Conservation (phyloP, 2,113 vertebrate species). For the Merops nubicus region DNA sequence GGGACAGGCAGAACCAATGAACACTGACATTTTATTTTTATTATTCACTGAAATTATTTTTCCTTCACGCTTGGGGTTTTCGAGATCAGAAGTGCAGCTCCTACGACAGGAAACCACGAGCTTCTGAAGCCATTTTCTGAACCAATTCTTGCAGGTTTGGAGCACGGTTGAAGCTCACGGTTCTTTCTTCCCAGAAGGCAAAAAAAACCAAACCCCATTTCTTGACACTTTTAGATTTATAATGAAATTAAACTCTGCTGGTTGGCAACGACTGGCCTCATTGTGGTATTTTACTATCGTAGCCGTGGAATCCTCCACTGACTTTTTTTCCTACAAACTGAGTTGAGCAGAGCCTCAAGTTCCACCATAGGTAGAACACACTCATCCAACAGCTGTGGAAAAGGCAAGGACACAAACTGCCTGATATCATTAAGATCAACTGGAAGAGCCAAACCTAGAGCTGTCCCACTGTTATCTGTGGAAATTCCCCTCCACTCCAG, state of each 20-base stretch:
- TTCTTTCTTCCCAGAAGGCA: neutral
- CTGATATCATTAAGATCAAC: neutral
- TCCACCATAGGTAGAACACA: neutral
- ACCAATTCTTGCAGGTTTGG: neutral
- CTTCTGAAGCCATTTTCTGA: neutral
- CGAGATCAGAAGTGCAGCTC: neutral
- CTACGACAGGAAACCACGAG: neutral
- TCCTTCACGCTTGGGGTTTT: neutral
- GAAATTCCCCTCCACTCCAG: constrained; percentile 17
- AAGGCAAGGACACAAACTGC: neutral
- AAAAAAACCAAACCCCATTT: fast-evolving
- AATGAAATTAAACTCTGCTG: neutral
- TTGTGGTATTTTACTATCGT: neutral
- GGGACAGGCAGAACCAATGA: neutral
- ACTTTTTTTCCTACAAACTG: neutral
- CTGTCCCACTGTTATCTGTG: neutral
- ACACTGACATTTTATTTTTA: no score
- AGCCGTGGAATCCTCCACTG: neutral
- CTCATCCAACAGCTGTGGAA: neutral
- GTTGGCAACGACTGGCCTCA: neutral
- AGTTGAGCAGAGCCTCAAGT: neutral
- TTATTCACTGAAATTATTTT: no score
- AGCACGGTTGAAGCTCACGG: fast-evolving
- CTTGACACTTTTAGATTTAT: neutral
- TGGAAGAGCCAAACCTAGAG: neutral